Percentiles rank a stretch among this genome's conserved stretches.
These are phyloP conservation scores for Sussaba pulchella DNA, from an alignment of 2,888 invertebrate genomes.

Conservation along the genomic window DNA sequence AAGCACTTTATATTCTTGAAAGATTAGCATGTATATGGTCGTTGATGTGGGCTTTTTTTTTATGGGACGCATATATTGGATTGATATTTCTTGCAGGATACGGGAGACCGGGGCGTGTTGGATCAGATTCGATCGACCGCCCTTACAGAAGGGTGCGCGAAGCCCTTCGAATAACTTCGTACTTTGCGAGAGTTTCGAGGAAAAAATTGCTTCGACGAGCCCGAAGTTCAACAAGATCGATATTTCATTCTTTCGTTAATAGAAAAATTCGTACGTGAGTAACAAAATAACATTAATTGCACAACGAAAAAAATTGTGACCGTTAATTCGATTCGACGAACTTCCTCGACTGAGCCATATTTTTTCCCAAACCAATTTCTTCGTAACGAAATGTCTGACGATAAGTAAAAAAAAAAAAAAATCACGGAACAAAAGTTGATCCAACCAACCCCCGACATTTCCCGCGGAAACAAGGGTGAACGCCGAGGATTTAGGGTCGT, in stretches of 20 bases:
- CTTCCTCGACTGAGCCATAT: no score
- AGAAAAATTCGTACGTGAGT: no score
- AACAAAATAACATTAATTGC: no score
- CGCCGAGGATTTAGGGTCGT: not conserved
- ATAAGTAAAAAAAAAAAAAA: constrained; percentile 1
- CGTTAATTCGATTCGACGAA: not conserved
- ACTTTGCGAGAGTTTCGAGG: no score
- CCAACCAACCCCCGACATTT: not conserved
- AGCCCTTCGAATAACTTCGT: no score
- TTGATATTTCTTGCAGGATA: constrained; percentile 27
- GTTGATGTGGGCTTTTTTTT: constrained; percentile 34
- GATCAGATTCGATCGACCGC: not conserved
- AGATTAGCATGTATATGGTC: constrained; percentile 55
- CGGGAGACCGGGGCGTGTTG: not conserved
- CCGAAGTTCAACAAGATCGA: no score
- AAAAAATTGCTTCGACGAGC: no score
- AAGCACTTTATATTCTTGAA: constrained; percentile 23
- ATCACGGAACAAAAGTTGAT: not conserved
- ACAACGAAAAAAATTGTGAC: no score
- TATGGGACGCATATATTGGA: not conserved
- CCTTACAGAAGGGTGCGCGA: not conserved
- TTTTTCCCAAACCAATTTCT: no score
- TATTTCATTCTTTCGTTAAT: no score
- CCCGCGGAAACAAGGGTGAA: not conserved
- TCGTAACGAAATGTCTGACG: no score